Conservation (phyloP, 2,888 invertebrate genomes). For the Oxyteleia sp. region DNA sequence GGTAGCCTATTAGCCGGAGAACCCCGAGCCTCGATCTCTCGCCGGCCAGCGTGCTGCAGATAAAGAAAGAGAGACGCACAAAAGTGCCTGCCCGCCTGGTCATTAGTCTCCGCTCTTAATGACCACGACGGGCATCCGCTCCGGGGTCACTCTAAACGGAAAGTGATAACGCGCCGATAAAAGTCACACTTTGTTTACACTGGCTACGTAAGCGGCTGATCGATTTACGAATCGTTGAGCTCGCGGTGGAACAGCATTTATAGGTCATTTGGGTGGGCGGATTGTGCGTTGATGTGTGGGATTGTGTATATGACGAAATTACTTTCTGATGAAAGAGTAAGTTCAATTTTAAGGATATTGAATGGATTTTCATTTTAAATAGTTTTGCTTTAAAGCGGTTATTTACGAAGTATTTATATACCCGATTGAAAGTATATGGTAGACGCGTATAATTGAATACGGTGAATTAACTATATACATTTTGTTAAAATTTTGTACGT, state of each 20-base stretch:
- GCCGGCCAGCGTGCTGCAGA: conserved; percentile 56
- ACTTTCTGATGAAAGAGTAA: no score
- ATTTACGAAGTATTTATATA: no score
- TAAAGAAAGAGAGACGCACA: conserved; percentile 66
- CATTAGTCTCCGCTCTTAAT: conserved; percentile 76
- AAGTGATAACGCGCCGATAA: conserved; percentile 66
- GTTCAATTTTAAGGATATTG: no score
- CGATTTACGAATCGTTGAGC: conserved; percentile 34
- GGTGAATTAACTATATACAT: no score
- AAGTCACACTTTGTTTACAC: conserved; percentile 61
- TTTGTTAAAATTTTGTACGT: no score
- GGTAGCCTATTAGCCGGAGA: conserved; percentile 67
- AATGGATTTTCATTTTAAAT: no score
- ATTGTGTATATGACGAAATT: no score
- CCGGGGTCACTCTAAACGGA: conserved; percentile 39
- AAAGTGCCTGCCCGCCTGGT: conserved; percentile 65
- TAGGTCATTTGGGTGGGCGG: no score
- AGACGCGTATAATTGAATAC: no score
- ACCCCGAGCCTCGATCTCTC: conserved; percentile 68
- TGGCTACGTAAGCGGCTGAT: conserved; percentile 22
- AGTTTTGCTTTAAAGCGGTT: no score
- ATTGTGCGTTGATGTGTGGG: no score
- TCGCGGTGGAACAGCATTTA: conserved; percentile 28
- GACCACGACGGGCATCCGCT: conserved; percentile 48
- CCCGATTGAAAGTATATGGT: no score